Base-by-base conservation (phyloP, 2,797 vertebrate genomes). In the Hoplostethus mediterraneus region DNA sequence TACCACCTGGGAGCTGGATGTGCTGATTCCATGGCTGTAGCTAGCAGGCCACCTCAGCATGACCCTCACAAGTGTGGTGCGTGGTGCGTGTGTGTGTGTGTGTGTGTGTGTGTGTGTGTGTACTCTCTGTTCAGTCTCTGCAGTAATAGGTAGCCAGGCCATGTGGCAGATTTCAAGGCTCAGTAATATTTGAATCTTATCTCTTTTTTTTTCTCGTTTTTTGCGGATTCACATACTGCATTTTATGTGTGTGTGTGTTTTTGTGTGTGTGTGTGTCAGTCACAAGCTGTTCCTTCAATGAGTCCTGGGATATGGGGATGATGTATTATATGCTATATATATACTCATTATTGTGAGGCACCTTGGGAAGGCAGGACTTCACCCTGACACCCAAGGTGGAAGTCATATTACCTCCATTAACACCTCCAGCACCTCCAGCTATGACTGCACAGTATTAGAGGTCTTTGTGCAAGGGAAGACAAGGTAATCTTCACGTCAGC, bases 1-100 rank as follows among this genome's bases (percentile, higher is more conserved):
- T 53, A 60, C 56, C 79, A 62, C 60, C 73, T 58, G 71, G 71
- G 82, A 79, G 63, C 57, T 52, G 57, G 31, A 21, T 57, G 63
- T 59, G 73, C 73, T 73, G 65, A 81, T 66, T 65, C 48, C 48
- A 79, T 68, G 65, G 49, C 28, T 33, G 63, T 61, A 81, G 30
- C 25, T 61, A 81, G 30, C 25, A 51, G 54, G 51, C 42, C 40
- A 51, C 16, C 6, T 69, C 66, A 67, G 64, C 65, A 66, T 47
- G 17, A 77, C 42, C 2, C 57, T 49, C 12, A 65, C 21, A 7
- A 21, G 21, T 21, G 21, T 21, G 21, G 21, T 14, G 5, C 36
- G 16, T 5, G 28, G 51, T 53, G 25, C 40, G 33, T 53, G 48
- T 66, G 4, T 30, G 31, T 31, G 16, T 13, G 5, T 13, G 13